Evolutionary conservation across 1,140 invertebrate genomes (phyloP), one percentile per base, ranked within the genome.

Genomic region (Bacillus rossius): DNA sequence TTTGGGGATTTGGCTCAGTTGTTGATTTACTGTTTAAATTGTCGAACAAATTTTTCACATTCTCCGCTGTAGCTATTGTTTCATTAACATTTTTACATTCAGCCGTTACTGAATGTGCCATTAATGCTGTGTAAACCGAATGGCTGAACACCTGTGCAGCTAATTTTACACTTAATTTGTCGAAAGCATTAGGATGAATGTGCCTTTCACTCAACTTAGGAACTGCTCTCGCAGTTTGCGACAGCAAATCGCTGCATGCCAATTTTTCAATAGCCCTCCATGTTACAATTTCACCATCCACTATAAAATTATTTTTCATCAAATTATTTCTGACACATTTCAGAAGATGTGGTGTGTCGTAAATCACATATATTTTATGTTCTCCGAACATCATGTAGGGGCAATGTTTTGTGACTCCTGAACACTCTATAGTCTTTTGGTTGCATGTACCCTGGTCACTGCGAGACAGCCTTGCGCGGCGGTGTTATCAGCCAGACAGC

Each of bases 101-200:
- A 7, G 17, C 43, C 5, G 26, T 58, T 16, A 53, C 52, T 10
- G 55, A 42, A 54, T 56, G 62, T 5, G 65, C 60, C 49, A 57
- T 51, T 34, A 67, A 57, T 45, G 60, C 61, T 50, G 61, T 61
- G 42, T 61, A 61, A 37, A 67, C 61, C 13, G 65, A 60, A 48
- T 65, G 60, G 25, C 65, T 68, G 10, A 64, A 55, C 4, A 66
- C 60, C 57, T 67, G 65, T 7, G 61, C 55, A 1, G 54, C 63
- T 3, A 41, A 52, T 60, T 69, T 68, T 2, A 69, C 67, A 8
- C 49, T 42, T 61, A 69, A 68, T 56, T 64, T 61, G 42, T 59
- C 41, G 50, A 62, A 62, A 3, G 19, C 20, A 48, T 67, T 65
- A 1, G 66, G 60, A n/a, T 58, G 22, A 8, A 67, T 22, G 38